Evolutionary conservation across 2,888 invertebrate genomes (phyloP).

Genomic region (Meghimatium bilineatum): DNA sequence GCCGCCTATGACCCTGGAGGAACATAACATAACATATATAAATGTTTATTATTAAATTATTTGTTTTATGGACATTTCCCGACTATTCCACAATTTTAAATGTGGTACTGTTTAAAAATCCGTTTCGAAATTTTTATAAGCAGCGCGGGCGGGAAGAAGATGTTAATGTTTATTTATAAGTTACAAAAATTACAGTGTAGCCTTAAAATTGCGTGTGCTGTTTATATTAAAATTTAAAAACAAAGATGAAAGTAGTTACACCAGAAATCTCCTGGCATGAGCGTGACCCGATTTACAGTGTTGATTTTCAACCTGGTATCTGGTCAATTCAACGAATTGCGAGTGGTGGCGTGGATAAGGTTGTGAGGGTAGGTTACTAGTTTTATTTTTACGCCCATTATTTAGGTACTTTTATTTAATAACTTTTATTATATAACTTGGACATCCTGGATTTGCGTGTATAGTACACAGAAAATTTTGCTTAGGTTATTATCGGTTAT

Average conservation of each 20-base stretch:
- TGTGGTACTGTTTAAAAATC: not conserved
- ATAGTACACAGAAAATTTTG: too few species aligned
- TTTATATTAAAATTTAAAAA: too few species aligned
- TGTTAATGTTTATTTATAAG: too few species aligned
- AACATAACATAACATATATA: too few species aligned
- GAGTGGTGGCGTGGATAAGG: slow-evolving; percentile 92
- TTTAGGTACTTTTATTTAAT: not conserved
- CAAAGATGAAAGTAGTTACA: slow-evolving; percentile 91
- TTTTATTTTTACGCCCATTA: not conserved
- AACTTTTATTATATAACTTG: too few species aligned
- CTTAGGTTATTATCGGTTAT: too few species aligned
- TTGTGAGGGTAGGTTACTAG: slow-evolving; percentile 86
- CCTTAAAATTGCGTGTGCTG: not conserved
- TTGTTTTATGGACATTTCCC: not conserved
- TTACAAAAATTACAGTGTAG: too few species aligned
- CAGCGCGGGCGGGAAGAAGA: not conserved
- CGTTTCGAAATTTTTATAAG: not conserved
- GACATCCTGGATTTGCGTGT: too few species aligned
- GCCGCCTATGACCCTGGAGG: too few species aligned
- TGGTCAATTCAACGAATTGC: slow-evolving; percentile 84
- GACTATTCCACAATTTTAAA: not conserved
- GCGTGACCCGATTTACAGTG: slow-evolving; percentile 92
- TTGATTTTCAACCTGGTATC: slow-evolving; percentile 73
- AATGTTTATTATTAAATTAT: not conserved
- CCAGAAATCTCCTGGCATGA: slow-evolving; percentile 99